Evolutionary conservation across 2,888 invertebrate species (phyloP).

Genomic region (Dasysyrphus albostriatus): DNA sequence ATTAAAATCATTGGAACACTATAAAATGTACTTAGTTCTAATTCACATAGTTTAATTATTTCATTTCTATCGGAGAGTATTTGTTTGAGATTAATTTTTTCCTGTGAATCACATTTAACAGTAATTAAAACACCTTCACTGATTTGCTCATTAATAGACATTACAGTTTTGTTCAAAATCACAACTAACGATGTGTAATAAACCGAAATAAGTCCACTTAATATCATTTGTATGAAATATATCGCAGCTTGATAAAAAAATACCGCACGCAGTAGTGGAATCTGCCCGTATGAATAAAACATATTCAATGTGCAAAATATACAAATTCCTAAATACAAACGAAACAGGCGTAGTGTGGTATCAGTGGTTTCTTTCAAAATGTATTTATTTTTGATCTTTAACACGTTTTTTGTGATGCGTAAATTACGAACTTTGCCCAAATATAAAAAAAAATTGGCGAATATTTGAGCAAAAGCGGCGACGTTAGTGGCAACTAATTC

Average conservation of each 20-base stretch:
- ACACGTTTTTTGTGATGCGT: not conserved
- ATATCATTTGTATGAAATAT: constrained; percentile 1
- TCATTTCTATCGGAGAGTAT: not conserved
- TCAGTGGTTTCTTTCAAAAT: not conserved
- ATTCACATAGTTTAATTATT: not conserved
- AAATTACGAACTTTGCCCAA: not conserved
- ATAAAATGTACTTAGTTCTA: not conserved
- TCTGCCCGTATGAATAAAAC: not conserved
- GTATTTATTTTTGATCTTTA: not conserved
- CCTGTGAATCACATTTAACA: not conserved
- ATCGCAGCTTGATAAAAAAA: not conserved
- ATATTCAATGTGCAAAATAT: not conserved
- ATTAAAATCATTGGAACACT: not conserved
- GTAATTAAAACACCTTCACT: not conserved
- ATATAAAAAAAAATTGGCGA: not conserved
- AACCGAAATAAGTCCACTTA: constrained; percentile 3
- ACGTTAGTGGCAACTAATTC: constrained; percentile 4
- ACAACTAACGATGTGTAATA: constrained; percentile 9
- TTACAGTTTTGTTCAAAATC: not conserved
- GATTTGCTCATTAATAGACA: not conserved
- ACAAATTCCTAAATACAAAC: not conserved
- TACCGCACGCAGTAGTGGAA: not conserved
- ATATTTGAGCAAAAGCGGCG: not conserved
- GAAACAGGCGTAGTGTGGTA: not conserved
- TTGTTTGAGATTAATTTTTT: not conserved